A percentile compares a stretch with the other conserved stretches of the same genome.
phyloP scores from a whole-genome alignment of 2,888 invertebrate genomes.

The Pyrrhosoma nymphula region DNA sequence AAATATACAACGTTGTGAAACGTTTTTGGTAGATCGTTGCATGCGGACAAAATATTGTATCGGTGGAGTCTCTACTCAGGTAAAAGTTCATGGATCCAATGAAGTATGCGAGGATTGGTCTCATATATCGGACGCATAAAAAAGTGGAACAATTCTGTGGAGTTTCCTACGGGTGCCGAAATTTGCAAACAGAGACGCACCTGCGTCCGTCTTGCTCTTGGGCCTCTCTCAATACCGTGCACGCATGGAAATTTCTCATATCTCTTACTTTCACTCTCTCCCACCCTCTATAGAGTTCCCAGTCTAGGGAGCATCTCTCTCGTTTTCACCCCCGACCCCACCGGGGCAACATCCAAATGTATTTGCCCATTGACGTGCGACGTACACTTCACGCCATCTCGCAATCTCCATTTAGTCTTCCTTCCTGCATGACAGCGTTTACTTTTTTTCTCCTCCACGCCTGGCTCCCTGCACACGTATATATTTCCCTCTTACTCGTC shows the following conservation, averaged over 20 bases:
- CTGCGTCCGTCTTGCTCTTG: background rate
- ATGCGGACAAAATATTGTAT: too few relatives aligned
- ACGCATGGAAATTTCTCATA: background rate
- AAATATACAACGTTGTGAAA: too few relatives aligned
- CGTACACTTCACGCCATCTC: background rate
- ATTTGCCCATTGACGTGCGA: background rate
- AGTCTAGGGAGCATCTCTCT: background rate
- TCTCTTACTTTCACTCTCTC: background rate
- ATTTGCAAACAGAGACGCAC: background rate
- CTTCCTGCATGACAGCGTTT: slow-evolving; percentile 15
- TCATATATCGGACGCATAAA: too few relatives aligned
- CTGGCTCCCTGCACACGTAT: background rate
- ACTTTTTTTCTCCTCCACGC: background rate
- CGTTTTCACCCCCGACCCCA: background rate
- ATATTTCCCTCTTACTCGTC: slow-evolving; percentile 19
- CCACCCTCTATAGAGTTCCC: background rate
- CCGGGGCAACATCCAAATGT: background rate
- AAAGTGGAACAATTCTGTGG: background rate
- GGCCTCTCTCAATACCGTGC: background rate
- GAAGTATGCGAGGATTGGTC: too few relatives aligned
- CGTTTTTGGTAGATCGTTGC: too few relatives aligned
- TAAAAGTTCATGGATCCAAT: too few relatives aligned
- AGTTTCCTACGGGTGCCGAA: background rate
- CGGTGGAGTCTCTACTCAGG: too few relatives aligned
- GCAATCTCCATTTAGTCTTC: slow-evolving; percentile 20